Evolutionary conservation across 2,888 invertebrate genomes (phyloP), one percentile per base, ranked within the genome.

Genomic region (Eristalis intricaria): DNA sequence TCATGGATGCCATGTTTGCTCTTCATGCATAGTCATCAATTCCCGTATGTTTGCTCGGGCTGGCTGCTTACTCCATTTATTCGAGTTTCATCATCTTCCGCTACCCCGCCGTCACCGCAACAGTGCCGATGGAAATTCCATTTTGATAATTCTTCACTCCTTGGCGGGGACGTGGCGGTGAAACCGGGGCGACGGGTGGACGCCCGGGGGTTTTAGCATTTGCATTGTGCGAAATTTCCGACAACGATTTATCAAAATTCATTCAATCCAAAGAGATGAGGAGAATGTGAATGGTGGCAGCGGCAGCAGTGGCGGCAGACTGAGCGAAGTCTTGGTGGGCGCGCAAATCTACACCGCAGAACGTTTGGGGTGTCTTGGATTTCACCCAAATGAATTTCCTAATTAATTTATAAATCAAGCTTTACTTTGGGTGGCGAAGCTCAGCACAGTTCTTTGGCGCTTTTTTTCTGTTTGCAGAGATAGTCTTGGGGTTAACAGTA

Each of bases 181-280:
- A 35, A 32, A 50, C 5, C 26, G 56, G 35, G 13, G 38, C 38
- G 13, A 13, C 38, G 38, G 58, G 22, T 29, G 56, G 38, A n/a
- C 50, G 77, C 43, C 32, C 8, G 38, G 22, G 60, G 43, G 40
- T 19, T 23, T 29, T 11, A n/a, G 56, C 64, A 81, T 85, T 77
- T 85, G 85, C 69, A 85, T 85, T 85, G 85, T 82, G 82, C 82
- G 77, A 61, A 50, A 71, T 78, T 75, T 83, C 86, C 82, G 66
- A 74, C 70, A 78, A 66, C 78, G 75, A 86, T 86, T 83, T 86
- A 86, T 83, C 83, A 86, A 86, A 78, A 78, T 56, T 65, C 77
- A 13, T 26, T n/a, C 63, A 73, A 68, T 64, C 32, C 32, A 32
- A 32, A 26, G 56, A 66, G 19, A 23, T 63, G 63, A 60, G 69